A percentile compares a stretch with the other conserved stretches of the same genome.
phyloP scores from a whole-genome alignment of 1,140 invertebrate genomes.

The Drosophila prosaltans region DNA sequence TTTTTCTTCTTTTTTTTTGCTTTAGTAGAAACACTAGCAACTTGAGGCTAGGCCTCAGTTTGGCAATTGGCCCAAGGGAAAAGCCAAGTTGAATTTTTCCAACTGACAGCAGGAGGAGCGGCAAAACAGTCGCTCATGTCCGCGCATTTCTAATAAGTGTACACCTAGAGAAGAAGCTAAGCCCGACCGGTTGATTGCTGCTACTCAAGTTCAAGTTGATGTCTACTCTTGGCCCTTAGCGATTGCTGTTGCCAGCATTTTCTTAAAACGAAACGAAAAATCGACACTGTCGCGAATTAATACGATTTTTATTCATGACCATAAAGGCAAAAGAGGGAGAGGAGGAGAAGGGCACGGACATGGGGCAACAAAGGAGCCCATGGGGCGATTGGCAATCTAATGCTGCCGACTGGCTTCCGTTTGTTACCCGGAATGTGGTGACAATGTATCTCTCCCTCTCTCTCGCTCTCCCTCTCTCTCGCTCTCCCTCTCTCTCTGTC shows the following conservation, averaged over 20 bases:
- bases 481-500: no score
- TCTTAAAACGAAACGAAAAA: constrained; percentile 24
- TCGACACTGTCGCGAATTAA: constrained; percentile 73
- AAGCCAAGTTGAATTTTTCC: constrained; percentile 31
- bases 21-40: no score
- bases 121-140: constrained; percentile 43
- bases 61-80: constrained; percentile 46
- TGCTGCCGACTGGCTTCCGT: constrained; percentile 65
- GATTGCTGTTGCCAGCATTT: constrained; percentile 17
- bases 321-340: background rate
- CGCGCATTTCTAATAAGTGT: constrained; percentile 69
- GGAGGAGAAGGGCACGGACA: background rate
- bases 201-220: constrained; percentile 75
- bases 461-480: no score
- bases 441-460: constrained; percentile 51
- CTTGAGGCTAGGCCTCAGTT: constrained; percentile 27
- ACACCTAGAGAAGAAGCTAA: constrained; percentile 4
- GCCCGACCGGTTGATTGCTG: background rate
- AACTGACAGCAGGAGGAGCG: constrained; percentile 5
- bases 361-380: constrained; percentile 35
- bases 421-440: constrained; percentile 75
- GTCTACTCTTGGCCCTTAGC: constrained; percentile 56
- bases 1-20: constrained; percentile 3
- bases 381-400: constrained; percentile 73
- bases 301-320: constrained; percentile 80